Evolutionary conservation across 2,797 vertebrate species (phyloP).

Genomic region (Melopsittacus undulatus): DNA sequence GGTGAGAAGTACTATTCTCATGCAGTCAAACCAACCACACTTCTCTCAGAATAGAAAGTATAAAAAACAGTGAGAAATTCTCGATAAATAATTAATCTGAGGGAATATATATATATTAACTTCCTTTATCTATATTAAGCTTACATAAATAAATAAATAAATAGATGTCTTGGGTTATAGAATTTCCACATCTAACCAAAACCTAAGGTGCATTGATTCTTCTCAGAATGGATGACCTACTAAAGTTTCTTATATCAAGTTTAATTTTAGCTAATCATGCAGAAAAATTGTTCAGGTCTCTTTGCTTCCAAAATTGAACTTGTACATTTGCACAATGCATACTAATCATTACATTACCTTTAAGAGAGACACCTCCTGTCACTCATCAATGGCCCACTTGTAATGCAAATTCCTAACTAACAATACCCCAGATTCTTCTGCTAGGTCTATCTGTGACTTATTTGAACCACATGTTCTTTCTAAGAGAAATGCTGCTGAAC

Average conservation of each 20-base stretch:
- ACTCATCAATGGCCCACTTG: constrained; percentile 17
- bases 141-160: not conserved
- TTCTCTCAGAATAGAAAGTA: not conserved
- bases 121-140: not conserved
- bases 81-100: not conserved
- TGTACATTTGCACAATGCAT: not conserved
- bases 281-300: not conserved
- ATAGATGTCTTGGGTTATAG: not conserved
- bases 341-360: constrained; percentile 9
- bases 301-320: constrained; percentile 27
- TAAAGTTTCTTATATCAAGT: not conserved
- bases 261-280: constrained; percentile 22
- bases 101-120: not conserved
- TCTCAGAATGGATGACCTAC: not conserved
- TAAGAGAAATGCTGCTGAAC: not conserved
- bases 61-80: not conserved
- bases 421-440: not conserved
- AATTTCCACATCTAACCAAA: not conserved
- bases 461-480: not conserved
- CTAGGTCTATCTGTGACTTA: not conserved
- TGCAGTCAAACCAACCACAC: not conserved
- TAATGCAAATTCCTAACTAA: constrained; percentile 30
- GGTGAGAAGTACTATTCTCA: not conserved
- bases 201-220: not conserved
- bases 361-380: constrained; percentile 6